Evolutionary conservation across 2,888 invertebrate genomes (phyloP).

Genomic region (Malthinus seriepunctatus): DNA sequence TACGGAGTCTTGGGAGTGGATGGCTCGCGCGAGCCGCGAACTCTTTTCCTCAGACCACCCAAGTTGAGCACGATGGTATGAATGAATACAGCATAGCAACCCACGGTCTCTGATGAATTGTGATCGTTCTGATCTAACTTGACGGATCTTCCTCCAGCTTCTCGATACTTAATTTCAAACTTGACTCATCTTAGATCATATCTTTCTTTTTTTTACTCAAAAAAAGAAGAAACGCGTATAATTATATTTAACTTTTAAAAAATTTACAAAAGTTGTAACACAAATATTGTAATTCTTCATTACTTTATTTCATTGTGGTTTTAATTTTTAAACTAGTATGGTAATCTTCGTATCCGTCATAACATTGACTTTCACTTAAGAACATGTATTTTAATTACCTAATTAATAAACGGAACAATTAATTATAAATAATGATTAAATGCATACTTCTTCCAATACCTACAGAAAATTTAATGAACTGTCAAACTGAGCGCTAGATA

Average conservation of each 20-base stretch:
- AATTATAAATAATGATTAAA: too few relatives aligned
- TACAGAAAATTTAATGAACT: too few relatives aligned
- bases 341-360: too few relatives aligned
- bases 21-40: constrained; percentile 37
- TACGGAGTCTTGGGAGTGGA: constrained; percentile 34
- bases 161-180: constrained; percentile 34
- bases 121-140: constrained; percentile 48
- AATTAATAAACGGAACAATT: too few relatives aligned
- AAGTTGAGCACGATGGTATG: constrained; percentile 46
- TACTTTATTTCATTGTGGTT: too few relatives aligned
- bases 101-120: constrained; percentile 49
- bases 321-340: too few relatives aligned
- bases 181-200: constrained; percentile 34
- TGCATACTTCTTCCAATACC: too few relatives aligned
- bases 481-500: too few relatives aligned
- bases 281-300: too few relatives aligned
- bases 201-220: constrained; percentile 8
- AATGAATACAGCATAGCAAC: constrained; percentile 50
- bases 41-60: constrained; percentile 40
- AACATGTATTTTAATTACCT: too few relatives aligned
- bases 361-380: too few relatives aligned
- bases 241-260: constrained; percentile 25
- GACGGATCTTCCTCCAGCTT: constrained; percentile 45
- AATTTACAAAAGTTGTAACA: too few relatives aligned
- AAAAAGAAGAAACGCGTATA: constrained; percentile 22